Evolutionary conservation across 2,888 invertebrate genomes (phyloP).

Genomic region (Tipula lateralis): DNA sequence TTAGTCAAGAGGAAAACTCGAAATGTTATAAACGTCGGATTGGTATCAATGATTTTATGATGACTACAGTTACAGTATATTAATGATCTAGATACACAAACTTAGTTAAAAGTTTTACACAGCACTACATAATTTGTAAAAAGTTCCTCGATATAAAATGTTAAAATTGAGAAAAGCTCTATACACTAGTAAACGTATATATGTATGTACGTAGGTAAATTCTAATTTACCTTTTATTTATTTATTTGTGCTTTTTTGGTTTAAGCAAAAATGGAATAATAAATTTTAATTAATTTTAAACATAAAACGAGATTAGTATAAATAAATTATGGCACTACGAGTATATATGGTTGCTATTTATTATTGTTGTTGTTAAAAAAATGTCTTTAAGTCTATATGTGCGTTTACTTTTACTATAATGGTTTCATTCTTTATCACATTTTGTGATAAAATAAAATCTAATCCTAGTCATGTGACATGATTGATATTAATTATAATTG

Average conservation of each 20-base stretch:
- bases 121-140: neutral
- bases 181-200: neutral
- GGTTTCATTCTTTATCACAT: neutral
- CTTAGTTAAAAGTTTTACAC: neutral
- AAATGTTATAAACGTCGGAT: neutral
- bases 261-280: neutral
- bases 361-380: constrained; percentile 2
- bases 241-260: neutral
- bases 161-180: neutral
- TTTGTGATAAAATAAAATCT: neutral
- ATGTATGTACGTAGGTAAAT: neutral
- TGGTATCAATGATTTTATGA: neutral
- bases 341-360: neutral
- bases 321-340: neutral
- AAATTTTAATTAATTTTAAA: constrained; percentile 24
- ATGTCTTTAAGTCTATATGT: neutral
- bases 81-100: neutral
- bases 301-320: constrained; percentile 5
- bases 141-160: neutral
- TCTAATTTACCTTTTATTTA: neutral
- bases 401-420: neutral
- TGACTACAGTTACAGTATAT: neutral
- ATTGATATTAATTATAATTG: constrained; percentile 24
- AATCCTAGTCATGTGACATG: constrained; percentile 11
- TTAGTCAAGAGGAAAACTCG: neutral